These are phyloP conservation scores for Torymus tubicola DNA, from an alignment of 2,888 invertebrate species.

Conservation along the genomic window DNA sequence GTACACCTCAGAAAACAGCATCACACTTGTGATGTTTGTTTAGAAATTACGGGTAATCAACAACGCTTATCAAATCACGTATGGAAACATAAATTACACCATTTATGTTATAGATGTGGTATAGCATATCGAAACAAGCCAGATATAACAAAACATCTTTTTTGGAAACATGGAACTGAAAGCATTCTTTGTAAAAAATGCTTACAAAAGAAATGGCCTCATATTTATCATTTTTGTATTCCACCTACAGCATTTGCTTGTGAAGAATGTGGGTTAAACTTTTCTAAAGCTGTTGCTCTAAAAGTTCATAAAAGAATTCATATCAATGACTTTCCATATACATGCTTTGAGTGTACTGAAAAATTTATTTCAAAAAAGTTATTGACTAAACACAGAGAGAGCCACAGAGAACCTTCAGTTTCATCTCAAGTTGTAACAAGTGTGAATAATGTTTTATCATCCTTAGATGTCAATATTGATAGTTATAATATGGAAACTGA, in stretches of 20 bases:
- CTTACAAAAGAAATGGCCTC: constrained; percentile 93
- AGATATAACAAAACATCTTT: constrained; percentile 92
- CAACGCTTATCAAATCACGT: constrained; percentile 90
- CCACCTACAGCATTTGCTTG: constrained; percentile 88
- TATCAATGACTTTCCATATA: constrained; percentile 83
- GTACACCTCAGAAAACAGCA: constrained; percentile 91
- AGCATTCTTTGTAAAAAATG: constrained; percentile 91
- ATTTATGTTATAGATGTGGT: constrained; percentile 91
- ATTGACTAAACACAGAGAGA: constrained; percentile 83
- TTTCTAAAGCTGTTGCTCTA: constrained; percentile 86
- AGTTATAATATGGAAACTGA: constrained; percentile 51
- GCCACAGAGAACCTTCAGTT: constrained; percentile 78
- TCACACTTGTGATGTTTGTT: constrained; percentile 91
- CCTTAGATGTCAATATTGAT: constrained; percentile 44
- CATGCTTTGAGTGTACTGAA: constrained; percentile 86
- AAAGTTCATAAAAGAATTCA: constrained; percentile 92
- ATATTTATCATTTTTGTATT: constrained; percentile 93
- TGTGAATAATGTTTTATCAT: constrained; percentile 9
- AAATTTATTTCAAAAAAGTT: constrained; percentile 90
- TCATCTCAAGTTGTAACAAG: constrained; percentile 12
- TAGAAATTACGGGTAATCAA: constrained; percentile 89
- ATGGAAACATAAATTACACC: constrained; percentile 93
- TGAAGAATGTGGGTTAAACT: constrained; percentile 87
- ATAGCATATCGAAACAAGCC: constrained; percentile 92
- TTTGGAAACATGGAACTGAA: constrained; percentile 95